Evolutionary conservation across 2,113 vertebrate species (phyloP).

Genomic region (Coracopsis vasa): DNA sequence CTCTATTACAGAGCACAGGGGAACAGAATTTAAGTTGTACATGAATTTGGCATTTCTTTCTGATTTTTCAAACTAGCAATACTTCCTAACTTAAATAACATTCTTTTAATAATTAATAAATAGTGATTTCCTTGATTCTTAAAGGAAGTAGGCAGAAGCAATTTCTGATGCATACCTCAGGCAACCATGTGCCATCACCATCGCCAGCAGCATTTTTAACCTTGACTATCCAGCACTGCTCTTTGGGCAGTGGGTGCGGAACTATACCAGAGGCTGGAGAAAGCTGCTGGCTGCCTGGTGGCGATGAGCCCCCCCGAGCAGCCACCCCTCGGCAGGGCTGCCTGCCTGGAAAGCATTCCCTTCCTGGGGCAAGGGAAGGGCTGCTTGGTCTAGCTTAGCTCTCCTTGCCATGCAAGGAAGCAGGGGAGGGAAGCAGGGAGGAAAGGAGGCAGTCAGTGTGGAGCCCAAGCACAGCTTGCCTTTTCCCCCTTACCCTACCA

Average conservation of each 20-base stretch:
- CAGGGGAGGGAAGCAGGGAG: not conserved
- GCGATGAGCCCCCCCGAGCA: not conserved
- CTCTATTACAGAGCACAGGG: constrained; percentile 9
- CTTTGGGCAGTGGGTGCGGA: not conserved
- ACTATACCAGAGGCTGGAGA: rapidly evolving
- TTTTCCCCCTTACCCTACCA: not conserved
- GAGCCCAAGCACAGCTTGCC: not conserved
- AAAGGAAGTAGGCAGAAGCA: not conserved
- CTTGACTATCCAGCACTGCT: not conserved
- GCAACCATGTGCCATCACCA: not conserved
- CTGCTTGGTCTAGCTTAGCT: not conserved
- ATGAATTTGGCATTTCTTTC: not conserved
- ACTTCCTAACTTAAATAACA: not conserved
- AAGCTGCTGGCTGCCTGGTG: not conserved
- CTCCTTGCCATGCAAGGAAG: not conserved
- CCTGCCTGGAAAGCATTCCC: not conserved
- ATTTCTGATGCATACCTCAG: not conserved
- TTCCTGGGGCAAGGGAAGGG: not conserved
- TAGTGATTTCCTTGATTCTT: not conserved
- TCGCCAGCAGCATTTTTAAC: not conserved
- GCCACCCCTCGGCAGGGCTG: rapidly evolving
- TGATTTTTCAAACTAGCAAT: not conserved
- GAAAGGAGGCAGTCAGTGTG: not conserved
- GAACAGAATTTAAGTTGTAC: not conserved
- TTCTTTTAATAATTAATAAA: not conserved